Evolutionary conservation across 2,888 invertebrate genomes (phyloP), one percentile per base, ranked within the genome.

Genomic region (Abrostola triplasia): DNA sequence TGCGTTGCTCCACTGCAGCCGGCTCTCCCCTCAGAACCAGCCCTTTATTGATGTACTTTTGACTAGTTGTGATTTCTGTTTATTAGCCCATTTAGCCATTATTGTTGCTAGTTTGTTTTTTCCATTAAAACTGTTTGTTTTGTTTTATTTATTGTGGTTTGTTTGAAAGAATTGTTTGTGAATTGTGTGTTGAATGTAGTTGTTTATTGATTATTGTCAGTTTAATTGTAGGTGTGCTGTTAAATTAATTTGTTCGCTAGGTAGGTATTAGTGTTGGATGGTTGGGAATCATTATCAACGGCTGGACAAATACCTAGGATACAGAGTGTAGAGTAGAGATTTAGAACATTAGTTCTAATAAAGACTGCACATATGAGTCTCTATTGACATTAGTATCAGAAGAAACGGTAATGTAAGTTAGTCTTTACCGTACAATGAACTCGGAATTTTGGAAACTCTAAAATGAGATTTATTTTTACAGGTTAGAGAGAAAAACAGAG

Each of bases 11-110:
- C 79, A 79, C 87, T 81, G 72, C 83, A 80, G 87, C 81, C 85
- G 74, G 59, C 82, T 84, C 88, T 86, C 84, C 83, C 81, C 82
- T 77, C 69, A 55, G 7, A 42, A 51, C 68, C 52, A 65, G 73
- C 86, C 88, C 89, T 87, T 89, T 90, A 89, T 91, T 90, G 93
- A 93, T 93, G 93, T 88, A 82, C 92, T 90, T 93, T 93, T 93
- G 90, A 92, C 92, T 91, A 89, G 91, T 90, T 86, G 84, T 91
- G 92, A 92, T 93, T 91, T 86, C 88, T 82, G 89, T 92, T 92
- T 92, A 93, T 92, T 90, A 88, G 81, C 77, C 89, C 87, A 89
- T 92, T 92, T 90, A 90, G 85, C 83, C 84, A 84, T 88, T 87
- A 87, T 86, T 85, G 80, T 83, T 82, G 78, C 70, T 83, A 81